Percentiles rank a stretch among this genome's conserved stretches.
Conservation (phyloP, 2,888 invertebrate species). For the Mesopsocus fuscifrons region DNA sequence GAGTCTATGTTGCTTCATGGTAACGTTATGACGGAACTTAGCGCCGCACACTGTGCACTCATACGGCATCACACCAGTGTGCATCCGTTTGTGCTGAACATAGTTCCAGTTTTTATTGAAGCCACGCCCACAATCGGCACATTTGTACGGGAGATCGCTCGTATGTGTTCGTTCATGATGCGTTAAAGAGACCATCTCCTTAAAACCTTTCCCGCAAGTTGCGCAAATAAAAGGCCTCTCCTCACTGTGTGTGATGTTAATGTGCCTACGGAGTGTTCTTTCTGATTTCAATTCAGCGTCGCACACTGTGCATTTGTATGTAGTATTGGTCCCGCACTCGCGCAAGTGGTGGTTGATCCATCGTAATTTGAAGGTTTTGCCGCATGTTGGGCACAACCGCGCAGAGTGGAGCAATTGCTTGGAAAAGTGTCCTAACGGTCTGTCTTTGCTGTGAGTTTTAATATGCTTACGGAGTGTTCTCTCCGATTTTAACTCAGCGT, state of each 20-base stretch:
- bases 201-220: neutral
- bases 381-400: too few species aligned
- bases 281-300: too few species aligned
- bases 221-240: neutral
- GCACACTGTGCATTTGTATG: too few species aligned
- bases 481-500: too few species aligned
- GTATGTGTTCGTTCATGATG: neutral
- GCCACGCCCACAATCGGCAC: neutral
- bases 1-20: neutral
- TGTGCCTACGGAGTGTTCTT: neutral
- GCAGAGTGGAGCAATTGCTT: too few species aligned
- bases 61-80: conserved; percentile 1
- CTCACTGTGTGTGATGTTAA: neutral
- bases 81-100: conserved; percentile 1
- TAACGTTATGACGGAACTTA: neutral
- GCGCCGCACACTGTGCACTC: neutral
- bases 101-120: conserved; percentile 7
- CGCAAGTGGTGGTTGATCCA: too few species aligned
- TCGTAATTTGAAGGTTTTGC: too few species aligned
- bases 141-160: neutral
- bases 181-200: neutral
- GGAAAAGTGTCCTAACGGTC: too few species aligned
- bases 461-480: too few species aligned
- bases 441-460: too few species aligned
- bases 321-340: too few species aligned